Base-by-base conservation (phyloP, 1,140 invertebrate species). In the Eufriesea mexicana region DNA sequence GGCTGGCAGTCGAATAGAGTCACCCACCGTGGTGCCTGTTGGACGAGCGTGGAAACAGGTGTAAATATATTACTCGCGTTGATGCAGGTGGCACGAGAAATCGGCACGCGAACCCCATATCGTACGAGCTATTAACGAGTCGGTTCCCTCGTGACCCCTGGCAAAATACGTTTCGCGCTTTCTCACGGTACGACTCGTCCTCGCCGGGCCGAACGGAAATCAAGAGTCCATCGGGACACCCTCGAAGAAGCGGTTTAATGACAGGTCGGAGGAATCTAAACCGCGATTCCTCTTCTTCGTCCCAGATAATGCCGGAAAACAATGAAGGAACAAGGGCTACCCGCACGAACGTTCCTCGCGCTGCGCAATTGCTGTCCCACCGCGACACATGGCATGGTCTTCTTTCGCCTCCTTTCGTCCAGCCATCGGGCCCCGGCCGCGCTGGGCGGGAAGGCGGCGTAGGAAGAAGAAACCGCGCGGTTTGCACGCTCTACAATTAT, bases 401-500 rank as follows among this genome's bases (percentile, higher is more conserved):
- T 57, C 71, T 42, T n/a, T 86, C 85, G 83, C 49, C 67, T 78
- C 68, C 86, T 80, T 85, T 84, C 86, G 71, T 57, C 42, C 64
- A n/a, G 25, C 28, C 42, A 42, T 72, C 51, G 80, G 35, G 61
- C 35, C 35, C 35, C 35, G 8, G 10, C 12, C 72, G 84, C 45
- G 62, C 28, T 23, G 23, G 35, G 25, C n/a, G 18, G 68, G 62
- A 49, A 80, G 64, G 51, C 70, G 66, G 71, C 86, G 72, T 87
- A 88, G 84, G 87, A 83, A 82, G 86, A 88, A 88, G 86, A 81
- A 88, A 71, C 83, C 47, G 47, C 86, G 74, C 62, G 71, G 83
- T 64, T 35, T 71, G 57, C 79, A 66, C 67, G 79, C 59, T 59
- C 90, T 90, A 92, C 91, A 93, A 94, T 94, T 93, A 93, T 93